Evolutionary conservation across 2,888 invertebrate species (phyloP).

Genomic region (Ephialtes manifestator): DNA sequence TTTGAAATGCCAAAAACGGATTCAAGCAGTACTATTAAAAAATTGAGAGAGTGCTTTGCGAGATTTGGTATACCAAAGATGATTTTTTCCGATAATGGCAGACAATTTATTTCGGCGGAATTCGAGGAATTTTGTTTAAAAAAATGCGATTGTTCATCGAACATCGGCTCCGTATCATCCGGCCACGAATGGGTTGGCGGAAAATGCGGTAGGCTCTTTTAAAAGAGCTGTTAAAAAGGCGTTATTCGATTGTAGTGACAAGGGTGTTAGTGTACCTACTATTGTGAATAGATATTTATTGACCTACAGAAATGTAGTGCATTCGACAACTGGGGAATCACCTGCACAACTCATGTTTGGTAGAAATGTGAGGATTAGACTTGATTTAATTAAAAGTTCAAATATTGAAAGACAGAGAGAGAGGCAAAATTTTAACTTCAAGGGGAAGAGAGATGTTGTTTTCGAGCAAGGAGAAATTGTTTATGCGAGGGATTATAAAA

Average conservation of each 20-base stretch:
- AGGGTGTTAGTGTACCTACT: conserved; percentile 11
- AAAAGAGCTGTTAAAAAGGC: conserved; percentile 42
- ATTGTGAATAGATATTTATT: conserved; percentile 54
- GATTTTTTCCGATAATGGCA: too few relatives aligned
- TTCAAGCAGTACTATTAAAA: too few relatives aligned
- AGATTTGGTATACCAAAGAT: too few relatives aligned
- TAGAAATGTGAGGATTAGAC: conserved; percentile 39
- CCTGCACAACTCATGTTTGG: conserved; percentile 44
- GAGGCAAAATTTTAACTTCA: conserved; percentile 21
- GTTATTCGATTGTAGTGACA: conserved; percentile 24
- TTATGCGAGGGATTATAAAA: neutral
- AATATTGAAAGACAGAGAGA: conserved; percentile 32
- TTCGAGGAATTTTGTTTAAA: too few relatives aligned
- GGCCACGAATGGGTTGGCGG: too few relatives aligned
- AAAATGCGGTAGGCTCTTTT: conserved; percentile 57
- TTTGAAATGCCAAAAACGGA: too few relatives aligned
- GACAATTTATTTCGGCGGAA: too few relatives aligned
- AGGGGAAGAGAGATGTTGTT: neutral
- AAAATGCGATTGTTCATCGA: too few relatives aligned
- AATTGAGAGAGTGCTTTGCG: too few relatives aligned
- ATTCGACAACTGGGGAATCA: conserved; percentile 47
- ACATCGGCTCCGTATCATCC: too few relatives aligned
- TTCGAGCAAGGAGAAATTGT: neutral
- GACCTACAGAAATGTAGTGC: conserved; percentile 48
- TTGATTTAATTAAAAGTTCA: conserved; percentile 21